Conservation (phyloP, 2,113 vertebrate species). For the Canis aureus region DNA sequence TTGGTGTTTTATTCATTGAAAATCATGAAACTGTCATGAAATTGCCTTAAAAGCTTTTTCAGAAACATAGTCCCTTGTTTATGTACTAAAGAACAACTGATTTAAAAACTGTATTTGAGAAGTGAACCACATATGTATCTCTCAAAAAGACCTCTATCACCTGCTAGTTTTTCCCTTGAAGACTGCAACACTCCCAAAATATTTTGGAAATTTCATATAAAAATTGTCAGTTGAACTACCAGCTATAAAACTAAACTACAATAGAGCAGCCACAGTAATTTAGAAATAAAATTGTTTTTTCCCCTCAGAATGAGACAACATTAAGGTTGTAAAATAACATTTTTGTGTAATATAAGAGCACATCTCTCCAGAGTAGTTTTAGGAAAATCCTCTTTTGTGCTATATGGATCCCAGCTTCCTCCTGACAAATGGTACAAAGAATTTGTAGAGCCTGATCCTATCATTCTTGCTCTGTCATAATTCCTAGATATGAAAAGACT, state of each 20-base stretch:
- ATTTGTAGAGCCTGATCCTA: no score
- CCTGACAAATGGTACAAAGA: neutral
- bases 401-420: neutral
- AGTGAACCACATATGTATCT: neutral
- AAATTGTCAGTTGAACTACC: neutral
- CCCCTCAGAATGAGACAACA: neutral
- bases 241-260: neutral
- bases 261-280: neutral
- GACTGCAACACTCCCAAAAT: neutral
- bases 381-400: neutral
- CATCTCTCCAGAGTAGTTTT: neutral
- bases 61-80: conserved; percentile 59
- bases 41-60: conserved; percentile 74
- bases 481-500: neutral
- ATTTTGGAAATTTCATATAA: neutral
- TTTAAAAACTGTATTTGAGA: conserved; percentile 29
- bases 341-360: neutral
- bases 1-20: conserved; percentile 79
- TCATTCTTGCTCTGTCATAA: neutral
- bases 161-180: conserved; percentile 18
- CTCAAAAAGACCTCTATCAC: neutral
- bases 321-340: neutral
- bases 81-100: conserved; percentile 45
- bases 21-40: conserved; percentile 77
- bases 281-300: neutral